These are phyloP conservation scores for Drosophila longiperda DNA, from an alignment of 2,888 invertebrate species.

Conservation along the genomic window DNA sequence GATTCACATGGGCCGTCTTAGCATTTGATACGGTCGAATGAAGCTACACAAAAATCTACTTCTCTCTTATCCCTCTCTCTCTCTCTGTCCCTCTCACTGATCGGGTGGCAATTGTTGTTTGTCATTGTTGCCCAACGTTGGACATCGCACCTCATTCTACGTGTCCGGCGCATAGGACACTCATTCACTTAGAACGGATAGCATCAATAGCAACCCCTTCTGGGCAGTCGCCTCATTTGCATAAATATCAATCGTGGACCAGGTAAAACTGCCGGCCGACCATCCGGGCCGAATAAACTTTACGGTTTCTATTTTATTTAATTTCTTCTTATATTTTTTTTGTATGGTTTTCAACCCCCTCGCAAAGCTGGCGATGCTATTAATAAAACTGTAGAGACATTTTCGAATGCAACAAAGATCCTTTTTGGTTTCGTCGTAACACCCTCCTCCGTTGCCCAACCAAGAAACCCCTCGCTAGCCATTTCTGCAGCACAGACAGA, in stretches of 20 bases:
- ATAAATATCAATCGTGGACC: conserved; percentile 45
- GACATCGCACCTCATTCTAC: conserved; percentile 83
- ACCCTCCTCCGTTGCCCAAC: conserved; percentile 14
- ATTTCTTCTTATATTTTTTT: not conserved
- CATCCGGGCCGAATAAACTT: conserved; percentile 10
- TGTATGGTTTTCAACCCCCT: conserved; percentile 57
- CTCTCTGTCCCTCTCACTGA: not conserved
- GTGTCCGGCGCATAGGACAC: conserved; percentile 59
- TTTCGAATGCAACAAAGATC: conserved; percentile 38
- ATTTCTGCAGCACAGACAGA: conserved; percentile 27
- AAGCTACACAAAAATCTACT: conserved; percentile 11
- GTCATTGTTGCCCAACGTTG: conserved; percentile 83
- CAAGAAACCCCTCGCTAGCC: conserved; percentile 19
- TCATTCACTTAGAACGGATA: conserved; percentile 33
- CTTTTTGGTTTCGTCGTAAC: conserved; percentile 36
- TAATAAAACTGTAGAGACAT: conserved; percentile 50
- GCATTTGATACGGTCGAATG: conserved; percentile 77
- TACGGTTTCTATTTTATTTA: not conserved
- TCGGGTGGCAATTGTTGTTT: conserved; percentile 60
- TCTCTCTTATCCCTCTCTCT: not conserved
- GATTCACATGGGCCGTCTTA: conserved; percentile 59
- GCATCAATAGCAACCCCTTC: conserved; percentile 46
- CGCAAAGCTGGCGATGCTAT: conserved; percentile 57
- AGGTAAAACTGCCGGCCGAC: conserved; percentile 26
- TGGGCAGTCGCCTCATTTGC: conserved; percentile 54